phyloP scores from a whole-genome alignment of 2,797 vertebrate genomes.

The Sciurus carolinensis region DNA sequence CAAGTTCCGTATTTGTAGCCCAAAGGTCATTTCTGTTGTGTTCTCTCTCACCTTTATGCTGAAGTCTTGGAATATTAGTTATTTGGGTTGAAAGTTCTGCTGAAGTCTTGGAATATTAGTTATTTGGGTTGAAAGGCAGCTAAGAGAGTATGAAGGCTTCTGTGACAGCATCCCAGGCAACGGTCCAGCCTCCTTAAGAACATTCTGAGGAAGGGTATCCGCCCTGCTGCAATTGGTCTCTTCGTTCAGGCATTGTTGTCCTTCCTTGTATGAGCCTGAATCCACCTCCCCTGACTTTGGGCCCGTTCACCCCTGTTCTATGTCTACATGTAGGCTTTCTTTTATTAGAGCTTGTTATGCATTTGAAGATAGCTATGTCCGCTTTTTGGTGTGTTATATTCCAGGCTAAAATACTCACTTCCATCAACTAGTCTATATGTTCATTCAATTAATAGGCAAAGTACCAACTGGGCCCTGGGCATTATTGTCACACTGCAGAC shows the following conservation, averaged over 20 bases:
- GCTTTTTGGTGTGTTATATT: slow-evolving; percentile 42
- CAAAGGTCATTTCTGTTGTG: slow-evolving; percentile 25
- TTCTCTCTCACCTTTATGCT: neutral
- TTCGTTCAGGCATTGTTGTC: neutral
- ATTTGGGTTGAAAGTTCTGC: neutral
- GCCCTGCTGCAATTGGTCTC: neutral
- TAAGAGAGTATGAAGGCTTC: neutral
- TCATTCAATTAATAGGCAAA: neutral
- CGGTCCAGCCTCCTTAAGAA: neutral
- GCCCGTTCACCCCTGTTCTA: neutral
- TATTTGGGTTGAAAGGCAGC: neutral
- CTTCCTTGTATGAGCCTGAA: neutral
- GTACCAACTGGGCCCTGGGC: neutral
- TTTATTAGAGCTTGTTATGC: neutral
- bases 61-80: slow-evolving; percentile 40
- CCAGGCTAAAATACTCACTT: neutral
- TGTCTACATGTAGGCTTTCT: neutral
- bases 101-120: slow-evolving; percentile 44
- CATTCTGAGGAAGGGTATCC: neutral
- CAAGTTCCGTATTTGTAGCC: neutral
- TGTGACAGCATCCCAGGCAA: neutral
- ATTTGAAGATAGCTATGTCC: neutral
- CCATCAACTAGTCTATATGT: neutral
- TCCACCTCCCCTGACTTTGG: neutral
- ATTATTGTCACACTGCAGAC: neutral